phyloP scores from a whole-genome alignment of 2,113 vertebrate species.

The Opisthocomus hoazin region DNA sequence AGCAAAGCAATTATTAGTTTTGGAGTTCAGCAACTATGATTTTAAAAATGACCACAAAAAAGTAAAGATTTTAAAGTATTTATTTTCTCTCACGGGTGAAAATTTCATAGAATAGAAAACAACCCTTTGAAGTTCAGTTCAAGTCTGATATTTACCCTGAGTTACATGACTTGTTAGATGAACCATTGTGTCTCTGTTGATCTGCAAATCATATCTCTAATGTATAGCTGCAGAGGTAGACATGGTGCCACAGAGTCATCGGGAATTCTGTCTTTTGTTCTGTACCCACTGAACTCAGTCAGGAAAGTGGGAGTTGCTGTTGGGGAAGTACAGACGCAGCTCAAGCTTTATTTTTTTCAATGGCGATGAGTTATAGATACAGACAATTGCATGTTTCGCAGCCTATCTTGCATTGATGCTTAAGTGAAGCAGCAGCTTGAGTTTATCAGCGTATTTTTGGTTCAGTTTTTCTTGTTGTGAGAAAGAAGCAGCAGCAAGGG shows the following conservation, averaged over 20 bases:
- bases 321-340: not conserved
- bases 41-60: not conserved
- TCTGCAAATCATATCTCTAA: not conserved
- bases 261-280: not conserved
- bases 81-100: not conserved
- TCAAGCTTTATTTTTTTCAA: not conserved
- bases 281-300: not conserved
- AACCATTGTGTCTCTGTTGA: not conserved
- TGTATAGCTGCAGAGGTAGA: not conserved
- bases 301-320: not conserved
- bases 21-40: not conserved
- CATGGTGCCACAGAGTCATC: accelerated
- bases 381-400: not conserved
- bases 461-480: not conserved
- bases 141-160: not conserved
- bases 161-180: not conserved
- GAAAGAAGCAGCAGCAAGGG: not conserved
- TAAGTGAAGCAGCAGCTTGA: not conserved
- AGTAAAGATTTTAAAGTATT: not conserved
- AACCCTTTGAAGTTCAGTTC: not conserved
- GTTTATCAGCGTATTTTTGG: not conserved
- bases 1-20: not conserved
- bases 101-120: not conserved
- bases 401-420: not conserved
- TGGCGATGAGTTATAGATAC: not conserved